Base-by-base conservation (phyloP, 1,140 invertebrate genomes). In the Papilio glaucus region DNA sequence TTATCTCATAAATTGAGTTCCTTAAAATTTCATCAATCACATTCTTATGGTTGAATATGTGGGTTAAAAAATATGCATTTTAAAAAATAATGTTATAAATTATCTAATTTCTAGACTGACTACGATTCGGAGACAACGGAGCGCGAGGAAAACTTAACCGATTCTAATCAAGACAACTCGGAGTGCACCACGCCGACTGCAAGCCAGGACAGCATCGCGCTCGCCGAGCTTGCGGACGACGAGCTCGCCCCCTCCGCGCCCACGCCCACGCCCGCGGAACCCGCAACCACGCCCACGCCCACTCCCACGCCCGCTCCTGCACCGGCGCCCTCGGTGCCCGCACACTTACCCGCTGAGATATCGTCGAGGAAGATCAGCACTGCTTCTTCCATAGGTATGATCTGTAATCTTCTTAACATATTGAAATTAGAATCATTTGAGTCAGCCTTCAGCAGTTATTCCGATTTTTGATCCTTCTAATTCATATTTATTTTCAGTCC, bases 151-250 rank as follows among this genome's bases (percentile, higher is more conserved):
- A 93, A 93, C 73, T 80, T 93, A n/a, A 93, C 92, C 24, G 93
- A 93, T 70, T 93, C 93, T 12, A 93, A 93, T 80, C 93, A 93
- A 84, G 91, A 93, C 78, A 93, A 93, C 81, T 93, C 93, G 0
- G 93, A 93, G 81, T 93, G 93, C 82, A 93, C 93, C 18, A 93
- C 93, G 29, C 93, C 93, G 15, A 93, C 93, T 8, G 90, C 90
- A 13, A 89, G 85, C 75, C 89, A 91, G 71, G 93, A 93, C 81
- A 86, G 88, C 77, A 86, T 93, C 67, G 84, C 91, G 74, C 70
- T 82, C 7, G 83, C 86, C 49, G 92, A 93, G 71, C 85, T 93
- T n/a, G 89, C 82, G 0, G 82, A 85, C 69, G 90, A 92, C 76
- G 85, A 76, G 78, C 85, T 77, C 74, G 80, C 81, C 63, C 80